Evolutionary conservation across 2,797 vertebrate species (phyloP).

Genomic region (Gymnopithys bicolor): DNA sequence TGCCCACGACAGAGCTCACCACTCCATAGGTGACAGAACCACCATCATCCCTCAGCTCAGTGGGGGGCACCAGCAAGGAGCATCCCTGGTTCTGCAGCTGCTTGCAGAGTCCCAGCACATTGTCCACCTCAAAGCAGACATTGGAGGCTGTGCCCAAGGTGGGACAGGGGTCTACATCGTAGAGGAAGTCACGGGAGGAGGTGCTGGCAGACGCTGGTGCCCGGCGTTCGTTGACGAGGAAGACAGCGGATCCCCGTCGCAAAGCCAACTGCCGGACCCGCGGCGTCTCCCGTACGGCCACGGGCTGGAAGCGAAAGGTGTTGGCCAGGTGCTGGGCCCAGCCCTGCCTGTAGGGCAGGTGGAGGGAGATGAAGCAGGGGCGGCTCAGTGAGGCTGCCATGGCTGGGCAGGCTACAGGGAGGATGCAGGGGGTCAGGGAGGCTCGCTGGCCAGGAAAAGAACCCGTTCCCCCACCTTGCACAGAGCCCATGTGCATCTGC

Average conservation of each 20-base stretch:
- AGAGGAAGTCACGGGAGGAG: conserved; percentile 62
- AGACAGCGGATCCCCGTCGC: conserved; percentile 81
- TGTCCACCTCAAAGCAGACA: conserved; percentile 89
- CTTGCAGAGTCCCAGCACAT: conserved; percentile 77
- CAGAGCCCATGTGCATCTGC: not conserved
- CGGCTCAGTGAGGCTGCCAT: conserved; percentile 86
- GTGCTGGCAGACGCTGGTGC: fast-evolving
- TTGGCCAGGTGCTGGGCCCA: conserved; percentile 80
- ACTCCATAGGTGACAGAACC: conserved; percentile 86
- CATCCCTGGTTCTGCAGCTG: conserved; percentile 82
- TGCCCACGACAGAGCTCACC: conserved; percentile 84
- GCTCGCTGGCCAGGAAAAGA: not conserved
- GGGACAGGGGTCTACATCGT: conserved; percentile 74
- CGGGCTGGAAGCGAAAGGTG: conserved; percentile 83
- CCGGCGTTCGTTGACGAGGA: conserved; percentile 85
- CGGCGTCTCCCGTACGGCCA: conserved; percentile 79
- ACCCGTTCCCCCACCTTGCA: not conserved
- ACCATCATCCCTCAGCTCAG: conserved; percentile 72
- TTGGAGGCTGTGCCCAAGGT: conserved; percentile 86
- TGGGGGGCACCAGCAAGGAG: conserved; percentile 83
- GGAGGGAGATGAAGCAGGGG: conserved; percentile 88
- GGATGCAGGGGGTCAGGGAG: not conserved
- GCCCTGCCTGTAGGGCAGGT: conserved; percentile 81
- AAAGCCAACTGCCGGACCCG: conserved; percentile 85
- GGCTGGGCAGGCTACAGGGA: not conserved